Conservation (phyloP, 2,113 vertebrate species). For the Tiliqua scincoides region DNA sequence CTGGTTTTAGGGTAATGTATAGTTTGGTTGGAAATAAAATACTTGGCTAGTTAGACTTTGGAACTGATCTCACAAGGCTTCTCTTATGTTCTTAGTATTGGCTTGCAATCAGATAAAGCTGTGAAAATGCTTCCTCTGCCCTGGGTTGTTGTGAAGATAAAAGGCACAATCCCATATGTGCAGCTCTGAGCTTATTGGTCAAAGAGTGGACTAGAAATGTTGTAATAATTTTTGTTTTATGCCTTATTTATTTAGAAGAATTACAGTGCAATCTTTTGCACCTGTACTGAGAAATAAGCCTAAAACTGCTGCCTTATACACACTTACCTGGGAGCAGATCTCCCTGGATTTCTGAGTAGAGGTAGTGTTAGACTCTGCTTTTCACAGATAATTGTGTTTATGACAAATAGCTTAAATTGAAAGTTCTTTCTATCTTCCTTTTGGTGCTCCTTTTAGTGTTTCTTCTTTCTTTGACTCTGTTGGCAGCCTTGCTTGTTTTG, state of each 20-base stretch:
- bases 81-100: background rate
- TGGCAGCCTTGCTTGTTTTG: conserved; percentile 5
- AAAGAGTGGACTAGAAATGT: background rate
- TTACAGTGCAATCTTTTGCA: too few relatives aligned
- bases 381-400: background rate
- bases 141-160: background rate
- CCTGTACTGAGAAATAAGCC: too few relatives aligned
- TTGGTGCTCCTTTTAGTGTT: background rate
- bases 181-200: background rate
- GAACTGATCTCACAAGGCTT: background rate
- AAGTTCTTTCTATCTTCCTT: background rate
- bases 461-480: background rate
- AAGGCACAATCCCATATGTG: background rate
- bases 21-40: background rate
- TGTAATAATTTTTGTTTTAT: background rate
- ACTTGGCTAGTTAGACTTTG: background rate
- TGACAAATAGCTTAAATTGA: background rate
- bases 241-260: background rate
- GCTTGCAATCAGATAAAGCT: background rate
- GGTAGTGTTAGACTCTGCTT: background rate
- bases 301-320: background rate
- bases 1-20: background rate
- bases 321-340: background rate
- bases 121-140: background rate
- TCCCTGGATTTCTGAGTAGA: background rate